These are phyloP conservation scores for Cydia amplana DNA, from an alignment of 1,140 invertebrate species.

Conservation along the genomic window DNA sequence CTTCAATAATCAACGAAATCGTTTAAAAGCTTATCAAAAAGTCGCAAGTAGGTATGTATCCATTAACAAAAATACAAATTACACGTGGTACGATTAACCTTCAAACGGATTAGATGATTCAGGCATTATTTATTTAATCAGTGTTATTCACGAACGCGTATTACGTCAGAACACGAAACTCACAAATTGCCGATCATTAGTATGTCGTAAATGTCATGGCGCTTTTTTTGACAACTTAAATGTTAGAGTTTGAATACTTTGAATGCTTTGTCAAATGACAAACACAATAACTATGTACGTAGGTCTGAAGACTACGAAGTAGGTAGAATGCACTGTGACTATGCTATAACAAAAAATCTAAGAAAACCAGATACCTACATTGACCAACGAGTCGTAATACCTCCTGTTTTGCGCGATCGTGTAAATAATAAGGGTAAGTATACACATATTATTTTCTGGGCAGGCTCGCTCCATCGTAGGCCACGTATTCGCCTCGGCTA, in stretches of 20 bases:
- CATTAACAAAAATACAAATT: background rate
- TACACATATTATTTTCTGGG: too few relatives aligned
- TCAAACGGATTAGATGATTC: slow-evolving; percentile 25
- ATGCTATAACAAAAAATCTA: background rate
- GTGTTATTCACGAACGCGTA: slow-evolving; percentile 21
- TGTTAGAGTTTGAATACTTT: background rate
- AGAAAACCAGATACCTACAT: background rate
- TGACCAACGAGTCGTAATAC: too few relatives aligned
- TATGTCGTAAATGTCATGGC: slow-evolving; percentile 25
- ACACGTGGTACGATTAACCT: slow-evolving; percentile 16
- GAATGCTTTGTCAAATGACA: background rate
- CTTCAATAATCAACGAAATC: background rate
- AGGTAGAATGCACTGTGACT: too few relatives aligned
- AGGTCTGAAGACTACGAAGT: background rate
- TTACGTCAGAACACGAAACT: slow-evolving; percentile 25
- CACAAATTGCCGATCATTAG: slow-evolving; percentile 29
- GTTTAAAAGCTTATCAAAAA: background rate
- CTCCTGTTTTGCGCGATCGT: too few relatives aligned
- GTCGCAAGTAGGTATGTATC: background rate
- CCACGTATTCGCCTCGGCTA: too few relatives aligned
- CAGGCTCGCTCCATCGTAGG: too few relatives aligned
- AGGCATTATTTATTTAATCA: slow-evolving; percentile 31
- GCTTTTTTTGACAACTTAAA: slow-evolving; percentile 2
- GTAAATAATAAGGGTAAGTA: too few relatives aligned
- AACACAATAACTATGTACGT: background rate